Percentiles rank a stretch among this genome's conserved stretches.
Conservation (phyloP, 2,888 invertebrate genomes). For the Crioceris asparagi region DNA sequence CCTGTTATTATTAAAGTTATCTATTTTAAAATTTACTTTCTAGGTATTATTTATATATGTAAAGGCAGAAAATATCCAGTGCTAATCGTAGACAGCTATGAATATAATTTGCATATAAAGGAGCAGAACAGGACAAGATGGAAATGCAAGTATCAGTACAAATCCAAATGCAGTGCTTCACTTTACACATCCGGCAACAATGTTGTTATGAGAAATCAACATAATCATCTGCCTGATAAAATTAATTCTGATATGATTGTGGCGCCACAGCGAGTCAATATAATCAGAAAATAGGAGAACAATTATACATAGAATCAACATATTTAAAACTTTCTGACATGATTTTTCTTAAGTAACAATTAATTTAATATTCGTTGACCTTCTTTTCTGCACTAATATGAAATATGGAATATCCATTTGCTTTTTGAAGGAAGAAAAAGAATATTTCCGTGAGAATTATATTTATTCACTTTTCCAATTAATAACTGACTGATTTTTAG, state of each 20-base stretch:
- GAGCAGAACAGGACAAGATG: conserved; percentile 15
- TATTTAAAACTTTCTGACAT: too few species aligned
- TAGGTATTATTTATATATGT: conserved; percentile 17
- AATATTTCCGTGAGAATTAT: too few species aligned
- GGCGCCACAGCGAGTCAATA: conserved; percentile 8
- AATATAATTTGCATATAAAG: conserved; percentile 16
- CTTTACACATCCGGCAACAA: conserved; percentile 13
- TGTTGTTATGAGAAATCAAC: conserved; percentile 8
- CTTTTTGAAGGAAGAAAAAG: too few species aligned
- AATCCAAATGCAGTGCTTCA: conserved; percentile 14
- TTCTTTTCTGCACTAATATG: too few species aligned
- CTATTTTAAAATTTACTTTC: too few species aligned
- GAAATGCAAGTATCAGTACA: conserved; percentile 15
- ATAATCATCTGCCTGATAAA: conserved; percentile 9
- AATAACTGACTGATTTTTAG: too few species aligned
- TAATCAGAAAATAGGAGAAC: not conserved
- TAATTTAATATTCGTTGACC: too few species aligned
- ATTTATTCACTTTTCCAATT: too few species aligned
- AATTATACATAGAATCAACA: not conserved
- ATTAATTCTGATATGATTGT: conserved; percentile 3
- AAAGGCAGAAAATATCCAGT: conserved; percentile 19
- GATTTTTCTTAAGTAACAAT: too few species aligned
- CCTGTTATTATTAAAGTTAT: too few species aligned
- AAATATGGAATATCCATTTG: too few species aligned
- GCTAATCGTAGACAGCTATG: conserved; percentile 16